Evolutionary conservation across 2,113 vertebrate genomes (phyloP), one percentile per base, ranked within the genome.

Genomic region (Elanus axillaris): DNA sequence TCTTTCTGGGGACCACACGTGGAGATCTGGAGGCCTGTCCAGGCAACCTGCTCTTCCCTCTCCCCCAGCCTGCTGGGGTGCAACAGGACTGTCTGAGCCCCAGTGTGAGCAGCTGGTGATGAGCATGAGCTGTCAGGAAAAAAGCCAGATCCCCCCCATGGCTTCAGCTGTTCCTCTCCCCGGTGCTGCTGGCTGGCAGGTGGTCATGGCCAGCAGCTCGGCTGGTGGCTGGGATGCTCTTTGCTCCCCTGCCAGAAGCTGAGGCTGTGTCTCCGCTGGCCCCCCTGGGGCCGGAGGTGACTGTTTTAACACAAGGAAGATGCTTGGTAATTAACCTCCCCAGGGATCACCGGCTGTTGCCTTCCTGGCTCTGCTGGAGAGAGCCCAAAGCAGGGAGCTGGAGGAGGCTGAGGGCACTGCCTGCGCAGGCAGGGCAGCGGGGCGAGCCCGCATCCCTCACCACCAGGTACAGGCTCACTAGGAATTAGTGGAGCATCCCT

Each of bases 211-310:
- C 96, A 79, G 86, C 77, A 40, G 82, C 96, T 80, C 93, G 6
- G 96, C 85, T 94, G 96, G 96, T 91, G 95, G 52, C 79, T 64
- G 87, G 50, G 67, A 62, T 89, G 86, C 79, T 93, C 94, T 97
- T 95, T 96, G 81, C 96, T 86, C 45, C 80, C 64, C 67, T 81
- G 73, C 87, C 81, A 62, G 84, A 60, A 45, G 73, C 84, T n/a
- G 78, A 26, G 88, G 80, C 71, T 81, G 14, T 12, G 74, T 63
- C 83, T 63, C 83, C 0, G 29, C 38, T 34, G 85, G 11, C 63
- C 62, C 48, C 60, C 36, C 79, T 2, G 63, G 87, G 63, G 74
- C 91, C 20, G 38, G 95, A 97, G 91, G 77, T 59, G 78, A 47
- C 80, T n/a, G 66, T 17, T 88, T 59, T 62, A 60, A 16, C 34